phyloP scores from a whole-genome alignment of 2,797 vertebrate species.

The Hybognathus amarus region DNA sequence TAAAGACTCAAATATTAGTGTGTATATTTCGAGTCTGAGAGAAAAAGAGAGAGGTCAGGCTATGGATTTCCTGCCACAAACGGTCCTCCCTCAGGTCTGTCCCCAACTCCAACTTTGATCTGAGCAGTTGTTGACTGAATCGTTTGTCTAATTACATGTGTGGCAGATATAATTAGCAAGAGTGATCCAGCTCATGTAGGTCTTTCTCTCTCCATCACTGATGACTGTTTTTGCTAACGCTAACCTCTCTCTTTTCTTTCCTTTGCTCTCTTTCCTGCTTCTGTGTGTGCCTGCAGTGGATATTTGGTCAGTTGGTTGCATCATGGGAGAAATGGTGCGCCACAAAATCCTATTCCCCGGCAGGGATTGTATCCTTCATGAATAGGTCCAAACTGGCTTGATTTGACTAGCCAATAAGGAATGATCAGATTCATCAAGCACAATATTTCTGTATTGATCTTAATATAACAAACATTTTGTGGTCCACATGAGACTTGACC shows the following conservation, averaged over 20 bases:
- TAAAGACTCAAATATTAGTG: neutral
- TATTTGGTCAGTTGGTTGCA: conserved; percentile 94
- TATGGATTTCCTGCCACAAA: conserved; percentile 63
- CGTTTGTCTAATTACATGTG: conserved; percentile 45
- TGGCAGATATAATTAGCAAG: conserved; percentile 39
- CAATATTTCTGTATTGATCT: too few species aligned
- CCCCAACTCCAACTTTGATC: conserved; percentile 53
- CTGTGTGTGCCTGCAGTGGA: conserved; percentile 87
- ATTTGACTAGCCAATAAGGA: neutral
- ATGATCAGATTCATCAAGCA: neutral
- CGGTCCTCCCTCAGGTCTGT: conserved; percentile 45
- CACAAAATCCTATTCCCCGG: conserved; percentile 92
- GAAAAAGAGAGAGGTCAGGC: conserved; percentile 18
- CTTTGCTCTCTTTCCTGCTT: conserved; percentile 75
- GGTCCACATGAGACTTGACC: conserved; percentile 5
- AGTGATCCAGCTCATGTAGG: conserved; percentile 17
- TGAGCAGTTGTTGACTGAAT: conserved; percentile 48
- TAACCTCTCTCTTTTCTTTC: conserved; percentile 71
- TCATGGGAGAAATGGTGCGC: conserved; percentile 95
- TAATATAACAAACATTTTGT: neutral
- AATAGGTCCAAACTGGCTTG: neutral
- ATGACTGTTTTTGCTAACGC: conserved; percentile 77
- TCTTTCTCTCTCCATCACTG: conserved; percentile 49
- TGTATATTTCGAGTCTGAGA: conserved; percentile 13
- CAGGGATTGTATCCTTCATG: conserved; percentile 88